Percentiles rank a stretch among this genome's conserved stretches.
Conservation (phyloP, 2,113 vertebrate genomes). For the Ia io region DNA sequence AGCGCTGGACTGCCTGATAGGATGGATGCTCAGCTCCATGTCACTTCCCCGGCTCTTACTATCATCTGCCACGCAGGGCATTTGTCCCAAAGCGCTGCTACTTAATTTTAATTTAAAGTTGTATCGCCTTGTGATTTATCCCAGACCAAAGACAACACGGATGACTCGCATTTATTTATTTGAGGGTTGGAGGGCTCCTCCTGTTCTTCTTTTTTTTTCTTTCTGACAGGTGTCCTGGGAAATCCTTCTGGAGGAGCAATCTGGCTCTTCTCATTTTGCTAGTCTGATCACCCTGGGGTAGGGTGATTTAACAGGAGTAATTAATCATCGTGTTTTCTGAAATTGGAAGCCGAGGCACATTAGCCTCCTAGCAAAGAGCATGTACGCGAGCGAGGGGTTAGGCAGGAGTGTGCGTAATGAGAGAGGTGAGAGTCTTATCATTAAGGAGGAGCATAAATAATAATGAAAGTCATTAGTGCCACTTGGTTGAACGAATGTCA, state of each 20-base stretch:
- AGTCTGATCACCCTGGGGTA: conserved; percentile 65
- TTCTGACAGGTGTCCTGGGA: conserved; percentile 68
- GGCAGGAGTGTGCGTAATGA: conserved; percentile 73
- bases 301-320: conserved; percentile 74
- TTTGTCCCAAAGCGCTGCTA: neutral
- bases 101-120: conserved; percentile 17
- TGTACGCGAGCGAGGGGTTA: conserved; percentile 75
- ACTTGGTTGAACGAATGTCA: conserved; percentile 84
- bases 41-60: neutral
- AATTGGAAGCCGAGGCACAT: conserved; percentile 83
- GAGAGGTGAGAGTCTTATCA: conserved; percentile 84
- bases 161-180: conserved; percentile 38
- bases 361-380: conserved; percentile 79
- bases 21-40: too few relatives aligned
- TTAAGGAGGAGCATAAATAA: conserved; percentile 88
- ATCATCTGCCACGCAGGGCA: neutral
- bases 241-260: conserved; percentile 65
- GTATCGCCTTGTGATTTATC: neutral
- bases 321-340: conserved; percentile 83
- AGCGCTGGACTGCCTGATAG: rapidly evolving
- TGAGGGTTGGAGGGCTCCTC: neutral
- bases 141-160: neutral
- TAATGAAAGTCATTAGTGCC: conserved; percentile 87
- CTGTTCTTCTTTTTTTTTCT: neutral
- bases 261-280: conserved; percentile 59